These are phyloP conservation scores for Carcina quercana DNA, from an alignment of 2,888 invertebrate genomes.

Conservation along the genomic window DNA sequence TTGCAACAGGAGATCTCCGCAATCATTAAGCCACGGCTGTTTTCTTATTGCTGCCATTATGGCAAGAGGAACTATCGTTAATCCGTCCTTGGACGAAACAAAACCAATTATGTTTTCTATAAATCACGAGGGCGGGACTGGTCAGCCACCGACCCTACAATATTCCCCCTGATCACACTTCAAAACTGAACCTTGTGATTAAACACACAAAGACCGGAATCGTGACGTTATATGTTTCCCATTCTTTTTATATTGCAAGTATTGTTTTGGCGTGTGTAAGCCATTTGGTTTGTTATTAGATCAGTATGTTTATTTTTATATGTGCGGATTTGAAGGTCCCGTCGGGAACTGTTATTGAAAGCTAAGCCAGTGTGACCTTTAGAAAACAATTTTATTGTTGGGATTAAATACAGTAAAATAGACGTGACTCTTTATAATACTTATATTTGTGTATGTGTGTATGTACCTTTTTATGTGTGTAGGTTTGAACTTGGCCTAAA, in stretches of 20 bases:
- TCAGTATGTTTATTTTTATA: constrained; percentile 1
- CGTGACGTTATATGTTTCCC: background rate
- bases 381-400: no score
- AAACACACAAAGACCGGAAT: background rate
- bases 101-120: constrained; percentile 59
- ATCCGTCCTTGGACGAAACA: constrained; percentile 54
- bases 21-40: constrained; percentile 38
- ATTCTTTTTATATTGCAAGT: constrained; percentile 9
- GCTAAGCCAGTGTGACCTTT: background rate
- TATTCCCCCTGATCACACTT: background rate
- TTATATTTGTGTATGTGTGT: no score
- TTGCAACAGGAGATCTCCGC: constrained; percentile 3
- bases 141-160: constrained; percentile 8
- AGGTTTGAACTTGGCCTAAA: no score
- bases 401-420: no score
- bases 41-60: constrained; percentile 47
- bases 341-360: background rate
- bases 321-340: background rate
- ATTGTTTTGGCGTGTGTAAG: constrained; percentile 7
- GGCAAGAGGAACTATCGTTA: constrained; percentile 52
- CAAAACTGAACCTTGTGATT: background rate
- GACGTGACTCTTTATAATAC: no score
- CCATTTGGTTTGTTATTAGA: constrained; percentile 8
- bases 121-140: constrained; percentile 45
- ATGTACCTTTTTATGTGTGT: no score